Percentiles rank a stretch among this genome's conserved stretches.
phyloP scores from a whole-genome alignment of 2,797 vertebrate genomes.

The Siniperca obscura region DNA sequence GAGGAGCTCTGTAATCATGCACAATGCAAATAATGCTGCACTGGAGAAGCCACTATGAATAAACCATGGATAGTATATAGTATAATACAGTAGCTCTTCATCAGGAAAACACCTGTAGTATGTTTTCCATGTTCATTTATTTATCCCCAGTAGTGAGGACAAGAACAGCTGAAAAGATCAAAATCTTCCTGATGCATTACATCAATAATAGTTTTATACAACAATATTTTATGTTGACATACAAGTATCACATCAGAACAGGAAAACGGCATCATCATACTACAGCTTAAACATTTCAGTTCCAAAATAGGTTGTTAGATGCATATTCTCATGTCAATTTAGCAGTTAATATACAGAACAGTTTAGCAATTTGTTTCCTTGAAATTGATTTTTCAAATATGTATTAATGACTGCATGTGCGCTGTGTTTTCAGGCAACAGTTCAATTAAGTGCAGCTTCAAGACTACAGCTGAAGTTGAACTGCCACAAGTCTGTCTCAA shows the following conservation, averaged over 20 bases:
- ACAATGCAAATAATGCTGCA: background rate
- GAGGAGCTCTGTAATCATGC: background rate
- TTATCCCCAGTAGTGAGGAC: background rate
- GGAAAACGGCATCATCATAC: background rate
- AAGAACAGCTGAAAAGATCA: background rate
- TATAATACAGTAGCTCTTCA: background rate
- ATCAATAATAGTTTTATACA: background rate
- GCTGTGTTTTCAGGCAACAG: background rate
- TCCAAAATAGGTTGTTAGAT: no score
- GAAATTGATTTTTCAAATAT: background rate
- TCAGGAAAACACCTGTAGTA: background rate
- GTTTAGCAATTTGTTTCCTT: background rate
- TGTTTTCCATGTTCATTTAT: background rate
- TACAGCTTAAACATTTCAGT: no score
- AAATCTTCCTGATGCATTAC: background rate
- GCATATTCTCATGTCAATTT: background rate
- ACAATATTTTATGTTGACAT: background rate
- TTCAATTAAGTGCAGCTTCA: background rate
- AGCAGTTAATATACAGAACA: background rate
- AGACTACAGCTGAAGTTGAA: background rate
- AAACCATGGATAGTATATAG: background rate
- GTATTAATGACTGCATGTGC: background rate
- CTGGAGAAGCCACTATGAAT: conserved; percentile 5
- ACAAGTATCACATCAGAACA: no score
- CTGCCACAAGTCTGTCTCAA: background rate